Evolutionary conservation across 2,113 vertebrate species (phyloP).

Genomic region (Oxyura jamaicensis): DNA sequence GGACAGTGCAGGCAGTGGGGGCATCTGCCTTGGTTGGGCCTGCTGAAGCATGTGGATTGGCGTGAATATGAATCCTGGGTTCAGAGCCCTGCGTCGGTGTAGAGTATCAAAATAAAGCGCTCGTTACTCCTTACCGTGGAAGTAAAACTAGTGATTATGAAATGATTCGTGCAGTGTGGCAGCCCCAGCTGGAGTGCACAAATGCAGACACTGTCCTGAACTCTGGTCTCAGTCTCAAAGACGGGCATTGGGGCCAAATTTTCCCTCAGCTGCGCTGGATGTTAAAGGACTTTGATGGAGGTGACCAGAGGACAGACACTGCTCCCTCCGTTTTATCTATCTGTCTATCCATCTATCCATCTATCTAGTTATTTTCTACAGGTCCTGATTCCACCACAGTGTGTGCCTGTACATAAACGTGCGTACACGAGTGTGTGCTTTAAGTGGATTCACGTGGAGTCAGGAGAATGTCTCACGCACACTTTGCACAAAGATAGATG

Average conservation of each 20-base stretch:
- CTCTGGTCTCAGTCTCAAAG: accelerated
- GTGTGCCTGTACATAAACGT: accelerated
- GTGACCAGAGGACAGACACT: accelerated
- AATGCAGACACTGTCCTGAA: background rate
- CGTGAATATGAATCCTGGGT: accelerated
- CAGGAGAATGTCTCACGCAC: accelerated
- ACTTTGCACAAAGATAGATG: background rate
- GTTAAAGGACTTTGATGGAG: background rate
- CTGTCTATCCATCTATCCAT: no score
- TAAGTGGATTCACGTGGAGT: background rate
- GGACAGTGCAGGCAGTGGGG: accelerated
- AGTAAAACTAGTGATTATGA: background rate
- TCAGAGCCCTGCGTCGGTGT: accelerated
- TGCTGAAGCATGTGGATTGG: accelerated
- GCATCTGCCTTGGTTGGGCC: accelerated
- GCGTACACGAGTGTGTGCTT: background rate
- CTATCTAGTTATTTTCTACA: no score
- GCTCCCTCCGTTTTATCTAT: background rate
- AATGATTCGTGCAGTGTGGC: accelerated
- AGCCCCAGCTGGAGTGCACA: no score
- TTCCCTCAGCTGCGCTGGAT: background rate
- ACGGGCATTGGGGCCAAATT: background rate
- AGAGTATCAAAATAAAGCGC: accelerated
- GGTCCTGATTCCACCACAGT: background rate
- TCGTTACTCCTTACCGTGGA: accelerated